These are phyloP conservation scores for Apodemia hepburni DNA, from an alignment of 2,888 invertebrate genomes.

Conservation along the genomic window DNA sequence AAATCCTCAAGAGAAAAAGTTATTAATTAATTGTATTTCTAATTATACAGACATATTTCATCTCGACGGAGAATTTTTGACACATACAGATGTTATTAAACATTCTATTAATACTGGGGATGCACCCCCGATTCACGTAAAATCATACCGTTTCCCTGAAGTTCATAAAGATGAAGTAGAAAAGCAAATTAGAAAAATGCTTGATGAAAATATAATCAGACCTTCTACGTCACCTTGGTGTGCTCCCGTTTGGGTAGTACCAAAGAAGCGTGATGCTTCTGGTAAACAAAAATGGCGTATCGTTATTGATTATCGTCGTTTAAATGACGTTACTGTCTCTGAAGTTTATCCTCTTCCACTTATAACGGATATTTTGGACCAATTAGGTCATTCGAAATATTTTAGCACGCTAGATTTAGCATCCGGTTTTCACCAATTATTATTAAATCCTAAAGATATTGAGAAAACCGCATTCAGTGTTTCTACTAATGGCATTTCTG, in stretches of 20 bases:
- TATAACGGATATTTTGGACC: background rate
- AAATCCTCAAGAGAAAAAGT: slow-evolving; percentile 23
- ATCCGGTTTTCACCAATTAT: background rate
- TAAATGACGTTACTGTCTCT: background rate
- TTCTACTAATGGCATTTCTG: background rate
- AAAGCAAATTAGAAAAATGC: slow-evolving; percentile 22
- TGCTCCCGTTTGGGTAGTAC: slow-evolving; percentile 26
- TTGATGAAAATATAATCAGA: slow-evolving; percentile 26
- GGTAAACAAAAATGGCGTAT: slow-evolving; percentile 14
- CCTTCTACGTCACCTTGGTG: slow-evolving; percentile 25
- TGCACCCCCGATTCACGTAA: slow-evolving; percentile 30
- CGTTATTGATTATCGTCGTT: background rate
- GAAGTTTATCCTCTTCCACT: slow-evolving; percentile 1
- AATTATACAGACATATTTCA: background rate
- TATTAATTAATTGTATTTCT: slow-evolving; percentile 19
- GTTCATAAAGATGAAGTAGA: slow-evolving; percentile 26
- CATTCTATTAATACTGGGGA: slow-evolving; percentile 26
- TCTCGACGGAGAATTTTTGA: slow-evolving; percentile 17
- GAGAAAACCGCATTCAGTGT: background rate
- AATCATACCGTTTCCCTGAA: slow-evolving; percentile 32
- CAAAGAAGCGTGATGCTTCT: slow-evolving; percentile 26
- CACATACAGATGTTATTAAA: slow-evolving; percentile 23
- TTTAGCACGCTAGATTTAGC: slow-evolving; percentile 2
- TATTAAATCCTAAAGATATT: background rate
- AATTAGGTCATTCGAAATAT: background rate